These are phyloP conservation scores for Coreoperca whiteheadi DNA, from an alignment of 2,113 vertebrate genomes.

Conservation along the genomic window DNA sequence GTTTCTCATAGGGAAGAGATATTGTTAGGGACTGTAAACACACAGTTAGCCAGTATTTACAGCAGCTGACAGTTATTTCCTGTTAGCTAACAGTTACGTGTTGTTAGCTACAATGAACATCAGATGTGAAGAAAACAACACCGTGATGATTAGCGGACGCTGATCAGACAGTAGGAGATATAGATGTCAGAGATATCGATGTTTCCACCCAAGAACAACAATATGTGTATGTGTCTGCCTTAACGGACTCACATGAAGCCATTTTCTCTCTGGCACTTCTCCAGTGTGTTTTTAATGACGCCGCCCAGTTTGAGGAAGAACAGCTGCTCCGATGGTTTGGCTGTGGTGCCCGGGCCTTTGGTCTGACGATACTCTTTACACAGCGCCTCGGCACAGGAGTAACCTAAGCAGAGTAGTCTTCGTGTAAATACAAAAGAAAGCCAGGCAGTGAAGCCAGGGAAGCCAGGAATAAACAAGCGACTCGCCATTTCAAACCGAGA, in stretches of 20 bases:
- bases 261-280: slow-evolving; percentile 97
- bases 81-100: neutral
- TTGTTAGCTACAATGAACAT: too few relatives aligned
- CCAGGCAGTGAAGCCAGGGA: neutral
- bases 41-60: neutral
- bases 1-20: neutral
- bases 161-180: neutral
- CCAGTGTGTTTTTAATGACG: slow-evolving; percentile 92
- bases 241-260: slow-evolving; percentile 94
- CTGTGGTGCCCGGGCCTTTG: slow-evolving; percentile 95
- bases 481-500: neutral
- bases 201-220: too few relatives aligned
- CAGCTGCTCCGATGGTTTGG: slow-evolving; percentile 95
- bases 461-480: neutral
- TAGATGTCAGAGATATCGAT: too few relatives aligned
- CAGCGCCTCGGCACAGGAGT: slow-evolving; percentile 90
- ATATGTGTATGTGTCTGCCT: too few relatives aligned
- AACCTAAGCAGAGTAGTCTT: slow-evolving; percentile 81
- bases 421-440: slow-evolving; percentile 12
- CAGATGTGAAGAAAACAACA: too few relatives aligned
- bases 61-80: neutral
- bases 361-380: slow-evolving; percentile 98
- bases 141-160: neutral
- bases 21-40: neutral
- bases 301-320: slow-evolving; percentile 95